Conservation (phyloP, 2,888 invertebrate species). For the Laothoe populi region DNA sequence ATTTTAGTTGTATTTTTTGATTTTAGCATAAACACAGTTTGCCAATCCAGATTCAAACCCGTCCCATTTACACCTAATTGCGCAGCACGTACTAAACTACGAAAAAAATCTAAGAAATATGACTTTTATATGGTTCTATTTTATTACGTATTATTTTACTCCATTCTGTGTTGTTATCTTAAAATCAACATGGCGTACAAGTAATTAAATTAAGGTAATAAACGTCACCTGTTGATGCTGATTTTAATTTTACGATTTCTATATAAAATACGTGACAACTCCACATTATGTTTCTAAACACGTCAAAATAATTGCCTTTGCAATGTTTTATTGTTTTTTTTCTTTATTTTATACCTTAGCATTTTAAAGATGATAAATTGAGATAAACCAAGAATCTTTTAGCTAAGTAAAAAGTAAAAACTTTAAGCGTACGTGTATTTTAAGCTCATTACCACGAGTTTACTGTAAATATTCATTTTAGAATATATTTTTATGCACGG, state of each 20-base stretch:
- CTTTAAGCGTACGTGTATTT: neutral
- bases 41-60: no score
- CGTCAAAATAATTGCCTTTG: neutral
- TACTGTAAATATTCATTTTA: neutral
- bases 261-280: conserved; percentile 20
- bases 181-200: conserved; percentile 23
- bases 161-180: conserved; percentile 15
- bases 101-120: neutral
- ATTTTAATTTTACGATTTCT: conserved; percentile 24
- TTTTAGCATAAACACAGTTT: no score
- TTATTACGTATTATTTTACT: conserved; percentile 1
- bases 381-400: neutral
- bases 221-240: conserved; percentile 11
- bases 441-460: neutral
- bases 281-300: conserved; percentile 7
- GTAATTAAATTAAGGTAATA: conserved; percentile 18
- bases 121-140: neutral
- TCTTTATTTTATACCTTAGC: neutral
- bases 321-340: neutral
- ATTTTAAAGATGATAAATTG: no score
- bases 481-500: neutral
- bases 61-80: neutral
- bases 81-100: neutral
- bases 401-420: neutral
- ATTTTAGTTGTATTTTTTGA: no score